A percentile compares a stretch with the other conserved stretches of the same genome.
phyloP scores from a whole-genome alignment of 2,797 vertebrate genomes.

The Squalus acanthias region DNA sequence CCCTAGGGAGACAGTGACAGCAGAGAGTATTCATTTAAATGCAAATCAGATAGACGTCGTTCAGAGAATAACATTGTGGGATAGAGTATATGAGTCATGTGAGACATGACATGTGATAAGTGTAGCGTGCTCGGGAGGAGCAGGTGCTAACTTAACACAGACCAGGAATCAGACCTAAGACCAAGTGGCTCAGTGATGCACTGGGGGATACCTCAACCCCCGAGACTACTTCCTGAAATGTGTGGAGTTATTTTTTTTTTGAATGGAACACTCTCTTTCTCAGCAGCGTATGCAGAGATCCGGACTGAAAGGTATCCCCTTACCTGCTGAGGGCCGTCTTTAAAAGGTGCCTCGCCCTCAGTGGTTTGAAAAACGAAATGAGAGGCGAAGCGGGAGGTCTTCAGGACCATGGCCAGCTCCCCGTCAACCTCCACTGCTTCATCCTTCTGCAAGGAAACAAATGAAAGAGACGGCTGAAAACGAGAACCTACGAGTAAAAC shows the following conservation, averaged over 20 bases:
- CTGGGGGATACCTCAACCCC: not conserved
- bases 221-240: not conserved
- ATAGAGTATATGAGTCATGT: not conserved
- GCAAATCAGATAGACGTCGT: not conserved
- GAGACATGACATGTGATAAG: not conserved
- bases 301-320: not conserved
- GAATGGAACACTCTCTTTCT: not conserved
- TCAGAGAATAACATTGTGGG: not conserved
- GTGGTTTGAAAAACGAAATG: constrained; percentile 54
- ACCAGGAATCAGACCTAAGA: not conserved
- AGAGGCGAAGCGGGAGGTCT: constrained; percentile 54
- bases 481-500: not conserved
- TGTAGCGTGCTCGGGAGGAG: not conserved
- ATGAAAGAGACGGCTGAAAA: not conserved
- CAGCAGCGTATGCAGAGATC: not conserved
- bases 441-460: constrained; percentile 50
- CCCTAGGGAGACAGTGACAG: not conserved
- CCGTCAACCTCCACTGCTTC: constrained; percentile 51
- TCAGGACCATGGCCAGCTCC: constrained; percentile 57
- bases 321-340: constrained; percentile 50
- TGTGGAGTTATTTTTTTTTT: not conserved
- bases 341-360: constrained; percentile 41
- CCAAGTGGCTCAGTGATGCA: not conserved
- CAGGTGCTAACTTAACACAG: not conserved
- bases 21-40: not conserved